Evolutionary conservation across 2,797 vertebrate genomes (phyloP).

Genomic region (Euphonia xanthogaster): DNA sequence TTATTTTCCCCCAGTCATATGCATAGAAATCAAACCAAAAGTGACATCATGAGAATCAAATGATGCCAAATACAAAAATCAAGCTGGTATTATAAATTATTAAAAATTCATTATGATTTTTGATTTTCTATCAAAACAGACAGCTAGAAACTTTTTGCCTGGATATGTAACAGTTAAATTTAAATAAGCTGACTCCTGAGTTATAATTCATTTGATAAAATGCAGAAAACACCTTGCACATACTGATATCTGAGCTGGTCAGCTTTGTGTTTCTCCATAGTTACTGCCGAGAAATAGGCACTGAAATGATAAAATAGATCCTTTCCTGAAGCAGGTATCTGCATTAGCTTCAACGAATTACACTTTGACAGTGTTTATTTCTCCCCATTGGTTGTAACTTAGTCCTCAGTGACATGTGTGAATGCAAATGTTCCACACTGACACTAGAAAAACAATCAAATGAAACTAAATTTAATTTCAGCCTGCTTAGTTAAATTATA

Average conservation of each 20-base stretch:
- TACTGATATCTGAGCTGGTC: neutral
- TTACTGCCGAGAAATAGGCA: neutral
- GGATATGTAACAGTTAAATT: neutral
- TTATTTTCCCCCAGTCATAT: neutral
- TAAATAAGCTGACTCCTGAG: neutral
- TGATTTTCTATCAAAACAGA: neutral
- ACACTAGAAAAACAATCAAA: neutral
- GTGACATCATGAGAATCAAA: neutral
- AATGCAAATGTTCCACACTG: neutral
- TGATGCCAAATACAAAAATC: neutral
- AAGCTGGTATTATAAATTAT: neutral
- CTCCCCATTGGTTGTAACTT: neutral
- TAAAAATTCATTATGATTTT: neutral
- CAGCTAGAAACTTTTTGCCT: neutral
- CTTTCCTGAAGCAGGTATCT: neutral
- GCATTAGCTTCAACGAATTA: fast-evolving
- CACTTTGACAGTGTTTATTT: neutral
- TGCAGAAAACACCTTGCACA: neutral
- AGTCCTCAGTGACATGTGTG: neutral
- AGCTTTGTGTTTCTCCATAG: neutral
- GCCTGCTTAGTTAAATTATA: neutral
- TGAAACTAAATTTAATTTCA: neutral
- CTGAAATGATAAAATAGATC: neutral
- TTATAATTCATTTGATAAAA: neutral
- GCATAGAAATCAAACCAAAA: neutral